Conservation (phyloP, 2,888 invertebrate genomes). For the Adela reaumurella region DNA sequence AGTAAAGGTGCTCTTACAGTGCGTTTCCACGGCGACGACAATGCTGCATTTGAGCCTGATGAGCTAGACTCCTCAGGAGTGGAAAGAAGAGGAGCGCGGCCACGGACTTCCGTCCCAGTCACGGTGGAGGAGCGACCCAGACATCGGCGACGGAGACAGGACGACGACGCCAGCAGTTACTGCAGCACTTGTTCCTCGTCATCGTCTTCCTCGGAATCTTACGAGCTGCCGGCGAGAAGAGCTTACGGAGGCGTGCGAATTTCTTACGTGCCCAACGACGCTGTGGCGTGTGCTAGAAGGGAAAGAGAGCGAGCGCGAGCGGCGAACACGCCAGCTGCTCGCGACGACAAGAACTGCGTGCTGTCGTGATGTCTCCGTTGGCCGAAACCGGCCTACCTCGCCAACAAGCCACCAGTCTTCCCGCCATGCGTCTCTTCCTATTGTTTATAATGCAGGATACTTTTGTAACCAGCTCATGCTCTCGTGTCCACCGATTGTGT, state of each 20-base stretch:
- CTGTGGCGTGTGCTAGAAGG: slow-evolving; percentile 75
- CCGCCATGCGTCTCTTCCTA: neutral
- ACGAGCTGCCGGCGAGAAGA: slow-evolving; percentile 77
- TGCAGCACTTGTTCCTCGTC: slow-evolving; percentile 90
- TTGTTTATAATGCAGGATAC: neutral
- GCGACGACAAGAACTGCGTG: slow-evolving; percentile 79
- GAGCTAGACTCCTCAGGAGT: slow-evolving; percentile 21
- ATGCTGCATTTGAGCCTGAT: slow-evolving; percentile 45
- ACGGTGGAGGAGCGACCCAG: slow-evolving; percentile 16
- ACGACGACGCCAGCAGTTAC: slow-evolving; percentile 70
- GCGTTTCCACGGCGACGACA: slow-evolving; percentile 45
- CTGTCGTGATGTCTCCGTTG: slow-evolving; percentile 66
- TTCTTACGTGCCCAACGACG: slow-evolving; percentile 91
- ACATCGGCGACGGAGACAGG: slow-evolving; percentile 19
- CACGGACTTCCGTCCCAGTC: slow-evolving; percentile 25
- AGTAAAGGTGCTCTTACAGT: slow-evolving; percentile 40
- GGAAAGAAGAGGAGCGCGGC: slow-evolving; percentile 13
- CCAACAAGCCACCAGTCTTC: neutral
- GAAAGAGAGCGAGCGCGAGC: slow-evolving; percentile 54
- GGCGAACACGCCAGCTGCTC: slow-evolving; percentile 57
- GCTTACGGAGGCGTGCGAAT: slow-evolving; percentile 87
- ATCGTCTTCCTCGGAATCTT: slow-evolving; percentile 84
- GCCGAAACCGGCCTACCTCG: neutral
- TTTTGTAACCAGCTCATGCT: neutral
- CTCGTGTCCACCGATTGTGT: neutral